These are phyloP conservation scores for Tapirus indicus DNA, from an alignment of 2,797 vertebrate species.

Conservation along the genomic window DNA sequence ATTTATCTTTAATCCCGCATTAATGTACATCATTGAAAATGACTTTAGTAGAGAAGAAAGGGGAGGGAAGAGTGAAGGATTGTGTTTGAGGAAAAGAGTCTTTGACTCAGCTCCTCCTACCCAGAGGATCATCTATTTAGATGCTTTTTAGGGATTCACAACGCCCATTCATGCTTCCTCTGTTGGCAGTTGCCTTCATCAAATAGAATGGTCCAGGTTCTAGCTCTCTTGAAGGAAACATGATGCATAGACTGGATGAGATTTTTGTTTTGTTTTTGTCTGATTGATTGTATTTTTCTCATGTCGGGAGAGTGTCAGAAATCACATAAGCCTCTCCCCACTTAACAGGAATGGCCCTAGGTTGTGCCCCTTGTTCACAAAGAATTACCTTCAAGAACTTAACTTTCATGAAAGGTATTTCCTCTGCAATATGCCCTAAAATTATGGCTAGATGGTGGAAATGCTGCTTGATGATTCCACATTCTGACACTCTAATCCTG, in stretches of 20 bases:
- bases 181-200: neutral
- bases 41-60: neutral
- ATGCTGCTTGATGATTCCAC: neutral
- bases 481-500: neutral
- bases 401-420: neutral
- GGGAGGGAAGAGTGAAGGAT: neutral
- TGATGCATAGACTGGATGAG: neutral
- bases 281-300: conserved; percentile 13
- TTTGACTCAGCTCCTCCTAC: neutral
- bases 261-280: neutral
- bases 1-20: neutral
- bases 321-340: neutral
- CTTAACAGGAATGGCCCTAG: neutral
- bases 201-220: neutral
- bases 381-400: neutral
- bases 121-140: neutral
- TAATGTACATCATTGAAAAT: neutral
- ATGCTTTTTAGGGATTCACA: neutral
- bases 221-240: neutral
- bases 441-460: neutral
- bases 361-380: neutral
- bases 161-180: no score
- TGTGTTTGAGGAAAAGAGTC: neutral
- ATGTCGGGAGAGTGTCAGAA: neutral
- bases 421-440: neutral